Percentiles rank a stretch among this genome's conserved stretches.
Evolutionary conservation across 2,113 vertebrate species (phyloP).

Genomic region (Rhynchomys soricoides): DNA sequence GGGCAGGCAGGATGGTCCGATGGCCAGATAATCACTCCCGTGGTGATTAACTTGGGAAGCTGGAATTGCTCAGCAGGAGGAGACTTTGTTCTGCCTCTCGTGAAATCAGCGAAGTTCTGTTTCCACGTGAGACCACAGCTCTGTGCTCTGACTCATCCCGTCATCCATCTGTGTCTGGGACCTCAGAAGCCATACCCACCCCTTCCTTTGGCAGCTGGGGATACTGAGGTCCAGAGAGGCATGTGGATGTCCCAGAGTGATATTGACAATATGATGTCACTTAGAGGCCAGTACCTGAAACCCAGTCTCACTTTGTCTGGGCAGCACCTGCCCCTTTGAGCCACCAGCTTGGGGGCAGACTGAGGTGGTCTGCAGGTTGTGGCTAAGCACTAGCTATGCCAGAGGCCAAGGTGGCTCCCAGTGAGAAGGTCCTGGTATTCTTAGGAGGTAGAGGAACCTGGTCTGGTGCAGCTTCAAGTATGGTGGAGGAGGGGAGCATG

Average conservation of each 20-base stretch:
- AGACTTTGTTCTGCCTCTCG: fast-evolving
- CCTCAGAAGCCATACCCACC: background rate
- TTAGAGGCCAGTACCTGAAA: background rate
- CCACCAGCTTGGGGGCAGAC: fast-evolving
- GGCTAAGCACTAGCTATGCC: background rate
- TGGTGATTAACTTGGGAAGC: background rate
- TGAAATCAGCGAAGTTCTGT: fast-evolving
- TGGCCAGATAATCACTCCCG: background rate
- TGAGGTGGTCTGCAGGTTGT: fast-evolving
- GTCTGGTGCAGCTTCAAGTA: fast-evolving
- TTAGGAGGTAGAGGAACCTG: background rate
- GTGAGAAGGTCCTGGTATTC: fast-evolving
- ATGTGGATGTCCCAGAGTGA: background rate
- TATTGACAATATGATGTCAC: no score
- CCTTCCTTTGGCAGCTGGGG: background rate
- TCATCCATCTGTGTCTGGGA: background rate
- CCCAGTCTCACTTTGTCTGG: background rate
- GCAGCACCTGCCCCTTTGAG: fast-evolving
- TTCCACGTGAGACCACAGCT: background rate
- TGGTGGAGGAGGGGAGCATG: no score
- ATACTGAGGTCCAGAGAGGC: background rate
- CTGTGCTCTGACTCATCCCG: background rate
- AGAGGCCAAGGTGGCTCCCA: no score
- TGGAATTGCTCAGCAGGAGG: background rate
- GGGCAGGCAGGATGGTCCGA: background rate